Evolutionary conservation across 2,113 vertebrate genomes (phyloP), one percentile per base, ranked within the genome.

Genomic region (Cettia cetti): DNA sequence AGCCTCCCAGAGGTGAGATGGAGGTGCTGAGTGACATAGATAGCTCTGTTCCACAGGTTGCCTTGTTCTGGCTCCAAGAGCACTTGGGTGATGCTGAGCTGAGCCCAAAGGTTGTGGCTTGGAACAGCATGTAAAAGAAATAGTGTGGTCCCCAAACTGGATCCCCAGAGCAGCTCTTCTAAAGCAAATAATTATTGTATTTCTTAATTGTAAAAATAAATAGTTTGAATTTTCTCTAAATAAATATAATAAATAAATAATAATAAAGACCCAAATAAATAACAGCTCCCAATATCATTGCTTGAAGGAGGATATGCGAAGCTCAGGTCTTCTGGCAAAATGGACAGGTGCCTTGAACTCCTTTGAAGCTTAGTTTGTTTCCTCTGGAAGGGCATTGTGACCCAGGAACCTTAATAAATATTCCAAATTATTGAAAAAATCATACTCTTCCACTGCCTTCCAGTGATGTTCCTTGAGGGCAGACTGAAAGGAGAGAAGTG

Each of bases 221-320:
- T 96, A 95, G 56, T 28, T 40, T 5, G 16, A 53, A 4, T 9
- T 79, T 82, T 92, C 40, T 79, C 54, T 30, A 82, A 95, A 97
- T 96, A 97, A 97, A 97, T 96, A 96, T 24, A 91, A 95, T 92
- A 91, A 97, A 96, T 96, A 93, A 95, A 90, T 92, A 80, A 16
- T 1, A 65, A 82, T 76, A 89, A 31, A 53, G 22, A 57, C 3
- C 9, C 8, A 4, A 94, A 96, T 95, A 97, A 96, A 97, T 96
- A 95, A 52, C 5, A 56, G n/a, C 8, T 86, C 57, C 52, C 64
- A 66, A 3, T 22, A 65, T 52, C 20, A 15, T 71, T 65, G 35
- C 27, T 80, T 52, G 39, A 71, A 66, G 7, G 5, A 64, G n/a
- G 27, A 21, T 40, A 4, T 11, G 20, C 47, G 40, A 74, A 83